phyloP scores from a whole-genome alignment of 2,797 vertebrate species.

The Crypturellus tataupa region DNA sequence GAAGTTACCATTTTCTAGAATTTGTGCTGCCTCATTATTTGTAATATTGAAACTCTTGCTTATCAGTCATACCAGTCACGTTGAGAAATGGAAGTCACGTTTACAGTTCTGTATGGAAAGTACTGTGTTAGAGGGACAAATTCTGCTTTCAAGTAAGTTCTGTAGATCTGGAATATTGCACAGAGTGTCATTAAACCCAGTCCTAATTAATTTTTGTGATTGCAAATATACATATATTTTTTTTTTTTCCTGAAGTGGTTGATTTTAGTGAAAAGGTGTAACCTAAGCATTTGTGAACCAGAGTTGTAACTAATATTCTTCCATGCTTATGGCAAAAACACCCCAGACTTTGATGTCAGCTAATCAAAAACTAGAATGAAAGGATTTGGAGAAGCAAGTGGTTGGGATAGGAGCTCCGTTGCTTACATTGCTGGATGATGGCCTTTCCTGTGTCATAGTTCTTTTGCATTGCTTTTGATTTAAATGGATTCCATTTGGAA shows the following conservation, averaged over 20 bases:
- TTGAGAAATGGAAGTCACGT: conserved; percentile 16
- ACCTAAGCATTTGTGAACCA: neutral
- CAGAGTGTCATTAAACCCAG: neutral
- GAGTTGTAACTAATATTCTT: neutral
- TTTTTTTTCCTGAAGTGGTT: neutral
- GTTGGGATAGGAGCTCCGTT: neutral
- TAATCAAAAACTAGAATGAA: neutral
- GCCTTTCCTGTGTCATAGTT: neutral
- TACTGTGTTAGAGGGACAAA: neutral
- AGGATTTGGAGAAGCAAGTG: neutral
- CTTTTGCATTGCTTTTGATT: neutral
- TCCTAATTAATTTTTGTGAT: neutral
- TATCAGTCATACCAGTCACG: neutral
- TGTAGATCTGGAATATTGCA: neutral
- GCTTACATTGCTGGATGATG: neutral
- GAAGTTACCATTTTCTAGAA: conserved; percentile 54
- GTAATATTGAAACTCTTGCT: conserved; percentile 65
- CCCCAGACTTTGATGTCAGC: neutral
- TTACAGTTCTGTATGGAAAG: neutral
- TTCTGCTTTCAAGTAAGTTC: neutral
- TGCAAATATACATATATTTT: neutral
- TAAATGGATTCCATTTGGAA: neutral
- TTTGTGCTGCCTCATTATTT: conserved; percentile 73
- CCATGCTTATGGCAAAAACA: neutral
- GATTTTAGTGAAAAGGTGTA: neutral